Conservation (phyloP, 2,888 invertebrate species). For the Agriotes lineatus region DNA sequence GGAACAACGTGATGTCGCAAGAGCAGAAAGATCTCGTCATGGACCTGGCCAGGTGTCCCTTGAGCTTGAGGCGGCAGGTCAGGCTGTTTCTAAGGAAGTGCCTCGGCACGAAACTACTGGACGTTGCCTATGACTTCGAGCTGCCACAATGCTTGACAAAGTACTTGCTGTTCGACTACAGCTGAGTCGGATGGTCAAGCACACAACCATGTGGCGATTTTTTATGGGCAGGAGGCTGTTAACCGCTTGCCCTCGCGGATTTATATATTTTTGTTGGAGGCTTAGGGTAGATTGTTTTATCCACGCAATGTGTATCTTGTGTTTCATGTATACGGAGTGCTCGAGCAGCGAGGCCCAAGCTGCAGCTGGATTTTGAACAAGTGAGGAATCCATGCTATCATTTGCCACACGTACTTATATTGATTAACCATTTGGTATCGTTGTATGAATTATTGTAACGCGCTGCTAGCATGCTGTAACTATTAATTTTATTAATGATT, state of each 20-base stretch:
- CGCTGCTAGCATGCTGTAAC: no score
- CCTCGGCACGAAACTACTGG: conserved; percentile 71
- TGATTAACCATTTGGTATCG: no score
- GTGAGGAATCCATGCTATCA: no score
- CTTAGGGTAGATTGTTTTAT: conserved; percentile 13
- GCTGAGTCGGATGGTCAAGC: no score
- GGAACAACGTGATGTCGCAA: conserved; percentile 75
- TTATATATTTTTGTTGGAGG: conserved; percentile 9
- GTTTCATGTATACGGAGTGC: neutral
- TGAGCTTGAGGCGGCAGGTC: conserved; percentile 75
- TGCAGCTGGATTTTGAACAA: no score
- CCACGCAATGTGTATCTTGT: neutral
- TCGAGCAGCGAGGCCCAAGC: neutral
- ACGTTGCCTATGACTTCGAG: conserved; percentile 72
- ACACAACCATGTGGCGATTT: neutral
- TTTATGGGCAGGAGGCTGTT: no score
- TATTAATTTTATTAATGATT: no score
- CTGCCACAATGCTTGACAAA: conserved; percentile 76
- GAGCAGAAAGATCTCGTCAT: conserved; percentile 76
- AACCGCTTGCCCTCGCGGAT: no score
- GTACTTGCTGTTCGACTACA: conserved; percentile 78
- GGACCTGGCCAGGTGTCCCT: conserved; percentile 75
- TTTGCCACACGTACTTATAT: no score
- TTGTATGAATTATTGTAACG: no score
- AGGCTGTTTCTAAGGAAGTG: conserved; percentile 67